phyloP scores from a whole-genome alignment of 2,113 vertebrate species.

The Xerus inauris region DNA sequence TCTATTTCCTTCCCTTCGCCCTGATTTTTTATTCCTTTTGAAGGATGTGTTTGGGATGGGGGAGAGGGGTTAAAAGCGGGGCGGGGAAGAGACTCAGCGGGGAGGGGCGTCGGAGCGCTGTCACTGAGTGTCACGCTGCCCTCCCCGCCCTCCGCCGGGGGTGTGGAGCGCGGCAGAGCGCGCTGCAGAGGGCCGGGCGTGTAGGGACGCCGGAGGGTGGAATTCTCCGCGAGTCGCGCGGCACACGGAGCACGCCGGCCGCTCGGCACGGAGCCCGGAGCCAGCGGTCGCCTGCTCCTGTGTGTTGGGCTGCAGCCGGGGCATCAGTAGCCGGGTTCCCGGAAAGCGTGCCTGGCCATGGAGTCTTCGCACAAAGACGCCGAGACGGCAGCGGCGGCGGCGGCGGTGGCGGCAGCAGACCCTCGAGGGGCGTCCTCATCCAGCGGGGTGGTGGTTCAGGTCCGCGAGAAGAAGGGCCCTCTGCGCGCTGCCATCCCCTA shows the following conservation, averaged over 20 bases:
- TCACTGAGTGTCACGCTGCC: conserved; percentile 60
- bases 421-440: conserved; percentile 85
- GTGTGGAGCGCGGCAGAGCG: conserved; percentile 32
- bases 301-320: neutral
- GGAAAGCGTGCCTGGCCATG: conserved; percentile 39
- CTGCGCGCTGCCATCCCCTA: conserved; percentile 96
- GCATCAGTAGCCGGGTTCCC: neutral
- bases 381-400: conserved; percentile 68
- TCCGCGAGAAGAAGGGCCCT: conserved; percentile 97
- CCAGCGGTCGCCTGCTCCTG: neutral
- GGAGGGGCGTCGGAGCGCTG: conserved; percentile 72
- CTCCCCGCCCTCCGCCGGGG: conserved; percentile 56
- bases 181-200: conserved; percentile 48
- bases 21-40: neutral
- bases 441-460: conserved; percentile 96
- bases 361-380: conserved; percentile 74
- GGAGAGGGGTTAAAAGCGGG: neutral
- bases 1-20: neutral
- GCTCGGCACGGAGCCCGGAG: neutral
- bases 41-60: neutral
- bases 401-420: conserved; percentile 62
- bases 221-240: neutral
- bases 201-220: conserved; percentile 56
- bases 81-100: neutral
- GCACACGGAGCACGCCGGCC: neutral